Conservation (phyloP, 2,888 invertebrate species). For the Bombylius discolor region DNA sequence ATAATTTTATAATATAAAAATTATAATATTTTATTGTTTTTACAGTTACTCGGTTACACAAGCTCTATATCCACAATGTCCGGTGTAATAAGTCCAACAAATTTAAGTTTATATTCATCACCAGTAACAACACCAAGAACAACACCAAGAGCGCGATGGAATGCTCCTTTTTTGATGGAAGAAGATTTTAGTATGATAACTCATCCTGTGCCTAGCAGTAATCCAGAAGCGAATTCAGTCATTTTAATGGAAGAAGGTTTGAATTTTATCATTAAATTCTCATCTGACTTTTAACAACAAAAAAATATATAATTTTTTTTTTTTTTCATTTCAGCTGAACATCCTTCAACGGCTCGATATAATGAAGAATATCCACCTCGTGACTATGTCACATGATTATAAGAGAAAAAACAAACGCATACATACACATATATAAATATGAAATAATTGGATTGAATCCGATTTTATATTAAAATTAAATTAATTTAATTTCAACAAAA, state of each 20-base stretch:
- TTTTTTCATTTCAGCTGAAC: slow-evolving; percentile 15
- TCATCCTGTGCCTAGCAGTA: slow-evolving; percentile 47
- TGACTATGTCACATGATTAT: slow-evolving; percentile 33
- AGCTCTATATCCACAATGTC: slow-evolving; percentile 68
- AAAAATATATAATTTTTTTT: slow-evolving; percentile 1
- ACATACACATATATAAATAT: no score
- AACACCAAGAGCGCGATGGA: slow-evolving; percentile 68
- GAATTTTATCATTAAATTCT: slow-evolving; percentile 8
- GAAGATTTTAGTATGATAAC: slow-evolving; percentile 94
- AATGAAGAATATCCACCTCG: slow-evolving; percentile 31
- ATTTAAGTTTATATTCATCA: slow-evolving; percentile 71
- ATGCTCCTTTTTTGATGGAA: slow-evolving; percentile 77
- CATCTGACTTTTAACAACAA: neutral
- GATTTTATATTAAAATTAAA: no score
- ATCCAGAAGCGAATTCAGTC: slow-evolving; percentile 53
- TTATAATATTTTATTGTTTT: slow-evolving; percentile 12
- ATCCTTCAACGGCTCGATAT: slow-evolving; percentile 27
- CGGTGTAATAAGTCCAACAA: slow-evolving; percentile 79
- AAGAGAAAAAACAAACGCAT: slow-evolving; percentile 12
- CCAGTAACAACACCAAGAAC: slow-evolving; percentile 56
- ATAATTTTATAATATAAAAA: neutral
- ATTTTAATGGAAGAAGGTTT: slow-evolving; percentile 69
- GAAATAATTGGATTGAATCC: no score
- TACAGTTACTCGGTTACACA: slow-evolving; percentile 85
- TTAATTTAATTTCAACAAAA: neutral